Evolutionary conservation across 2,113 vertebrate genomes (phyloP), one percentile per base, ranked within the genome.

Genomic region (Anoplopoma fimbria): DNA sequence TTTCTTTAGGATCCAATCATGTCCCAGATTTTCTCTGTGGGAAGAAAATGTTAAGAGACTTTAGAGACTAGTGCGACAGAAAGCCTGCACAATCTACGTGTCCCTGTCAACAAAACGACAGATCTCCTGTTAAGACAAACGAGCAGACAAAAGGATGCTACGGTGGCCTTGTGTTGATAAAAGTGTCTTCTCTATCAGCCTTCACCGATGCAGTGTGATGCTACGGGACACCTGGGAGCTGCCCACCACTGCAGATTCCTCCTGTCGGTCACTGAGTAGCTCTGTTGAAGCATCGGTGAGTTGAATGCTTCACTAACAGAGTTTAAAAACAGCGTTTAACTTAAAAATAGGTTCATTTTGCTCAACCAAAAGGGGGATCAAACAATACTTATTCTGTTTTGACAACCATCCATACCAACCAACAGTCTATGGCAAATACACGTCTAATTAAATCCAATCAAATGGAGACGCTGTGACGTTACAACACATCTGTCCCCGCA

Each of bases 361-460:
- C 29, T 70, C 19, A 23, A 23, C 19, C 21, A 33, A 29, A 58
- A 27, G 13, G 57, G 19, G 29, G 57, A 60, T 60, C 55, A 58
- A 58, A 64, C 34, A 38, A 15, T 6, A 25, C 34, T 67, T 67
- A 53, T 36, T 53, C 33, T 19, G 33, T 17, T 57, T 19, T 40
- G 23, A 53, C 23, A 55, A 13, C 21, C 14, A 25, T 36, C 47
- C 23, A 25, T 36, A 25, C 12, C 10, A 42, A 49, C 82, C 33
- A 1, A 7, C 36, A 63, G 31, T 68, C 19, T 13, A 58, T 38
- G 45, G 61, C 29, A 72, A 72, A 87, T 4, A 49, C 69, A 38
- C 57, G 42, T 82, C 77, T 61, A 78, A 89, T 88, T 82, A 81
- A 72, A 78, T 67, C 21, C 0, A 9, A 77, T 87, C 42, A 70